Evolutionary conservation across 2,888 invertebrate genomes (phyloP).

Genomic region (Caenorhabditis macrosperma): DNA sequence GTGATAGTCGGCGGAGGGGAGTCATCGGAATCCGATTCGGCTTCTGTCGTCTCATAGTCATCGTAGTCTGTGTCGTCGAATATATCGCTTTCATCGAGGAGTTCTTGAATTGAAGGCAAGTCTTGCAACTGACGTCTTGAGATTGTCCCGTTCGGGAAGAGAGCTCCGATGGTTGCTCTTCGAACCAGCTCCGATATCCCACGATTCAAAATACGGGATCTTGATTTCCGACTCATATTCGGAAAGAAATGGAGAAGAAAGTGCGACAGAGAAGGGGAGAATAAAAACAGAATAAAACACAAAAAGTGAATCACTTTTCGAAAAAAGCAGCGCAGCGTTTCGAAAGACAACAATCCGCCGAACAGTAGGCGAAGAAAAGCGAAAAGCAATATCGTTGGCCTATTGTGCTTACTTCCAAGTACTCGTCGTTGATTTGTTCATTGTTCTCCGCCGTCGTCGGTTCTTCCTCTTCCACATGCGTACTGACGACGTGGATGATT

Average conservation of each 20-base stretch:
- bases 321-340: slow-evolving; percentile 25
- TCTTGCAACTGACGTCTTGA: slow-evolving; percentile 3
- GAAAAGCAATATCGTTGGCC: slow-evolving; percentile 10
- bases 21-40: slow-evolving; percentile 17
- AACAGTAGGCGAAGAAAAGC: slow-evolving; percentile 2
- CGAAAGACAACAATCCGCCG: slow-evolving; percentile 10
- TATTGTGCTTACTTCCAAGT: slow-evolving; percentile 81
- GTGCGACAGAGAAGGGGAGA: background rate
- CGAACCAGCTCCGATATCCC: slow-evolving; percentile 38
- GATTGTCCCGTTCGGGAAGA: slow-evolving; percentile 25
- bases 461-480: slow-evolving; percentile 80
- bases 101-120: slow-evolving; percentile 21
- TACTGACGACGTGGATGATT: slow-evolving; percentile 76
- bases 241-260: background rate
- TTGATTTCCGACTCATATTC: slow-evolving; percentile 2
- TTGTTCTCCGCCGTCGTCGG: slow-evolving; percentile 81
- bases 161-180: slow-evolving; percentile 45
- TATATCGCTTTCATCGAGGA: slow-evolving; percentile 27
- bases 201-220: slow-evolving; percentile 3
- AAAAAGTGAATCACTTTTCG: slow-evolving; percentile 2
- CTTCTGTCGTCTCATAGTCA: slow-evolving; percentile 12
- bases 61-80: slow-evolving; percentile 9
- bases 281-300: background rate
- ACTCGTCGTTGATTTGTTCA: slow-evolving; percentile 82
- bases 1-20: slow-evolving; percentile 32